Evolutionary conservation across 2,797 vertebrate species (phyloP).

Genomic region (Carapus acus): DNA sequence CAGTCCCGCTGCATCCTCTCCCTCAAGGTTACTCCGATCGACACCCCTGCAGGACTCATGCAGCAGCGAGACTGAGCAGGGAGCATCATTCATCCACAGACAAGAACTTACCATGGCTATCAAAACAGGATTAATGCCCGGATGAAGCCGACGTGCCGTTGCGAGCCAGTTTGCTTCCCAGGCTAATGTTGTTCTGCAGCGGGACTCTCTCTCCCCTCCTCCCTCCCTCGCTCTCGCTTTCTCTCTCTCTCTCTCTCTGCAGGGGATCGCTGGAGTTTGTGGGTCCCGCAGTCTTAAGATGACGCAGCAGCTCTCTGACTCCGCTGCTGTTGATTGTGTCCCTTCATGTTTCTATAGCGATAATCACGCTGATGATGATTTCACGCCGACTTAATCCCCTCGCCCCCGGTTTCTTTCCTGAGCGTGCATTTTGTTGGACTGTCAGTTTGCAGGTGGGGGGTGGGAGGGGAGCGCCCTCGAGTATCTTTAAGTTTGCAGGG

Average conservation of each 20-base stretch:
- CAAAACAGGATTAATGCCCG: conserved; percentile 42
- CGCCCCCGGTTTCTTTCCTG: conserved; percentile 6
- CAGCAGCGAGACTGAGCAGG: conserved; percentile 32
- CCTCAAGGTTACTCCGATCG: conserved; percentile 57
- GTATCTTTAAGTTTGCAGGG: conserved; percentile 12
- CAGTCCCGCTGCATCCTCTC: conserved; percentile 38
- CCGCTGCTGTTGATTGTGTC: conserved; percentile 16
- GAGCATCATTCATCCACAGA: conserved; percentile 42
- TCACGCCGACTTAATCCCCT: conserved; percentile 10
- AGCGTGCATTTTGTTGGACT: conserved; percentile 10
- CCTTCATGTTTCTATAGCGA: neutral
- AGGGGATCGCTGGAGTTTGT: conserved; percentile 54
- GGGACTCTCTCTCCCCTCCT: conserved; percentile 22
- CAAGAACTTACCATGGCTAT: conserved; percentile 70
- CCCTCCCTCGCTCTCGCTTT: conserved; percentile 2
- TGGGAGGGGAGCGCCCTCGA: neutral
- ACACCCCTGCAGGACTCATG: conserved; percentile 37
- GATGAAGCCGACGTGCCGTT: conserved; percentile 46
- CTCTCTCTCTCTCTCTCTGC: conserved; percentile 44
- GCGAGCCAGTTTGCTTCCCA: conserved; percentile 46
- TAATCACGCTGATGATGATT: conserved; percentile 6
- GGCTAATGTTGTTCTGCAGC: conserved; percentile 51
- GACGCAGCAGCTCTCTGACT: conserved; percentile 53
- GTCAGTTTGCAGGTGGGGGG: neutral
- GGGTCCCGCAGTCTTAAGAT: conserved; percentile 55